Evolutionary conservation across 1,140 invertebrate genomes (phyloP), one percentile per base, ranked within the genome.

Genomic region (Agraylea sexmaculata): DNA sequence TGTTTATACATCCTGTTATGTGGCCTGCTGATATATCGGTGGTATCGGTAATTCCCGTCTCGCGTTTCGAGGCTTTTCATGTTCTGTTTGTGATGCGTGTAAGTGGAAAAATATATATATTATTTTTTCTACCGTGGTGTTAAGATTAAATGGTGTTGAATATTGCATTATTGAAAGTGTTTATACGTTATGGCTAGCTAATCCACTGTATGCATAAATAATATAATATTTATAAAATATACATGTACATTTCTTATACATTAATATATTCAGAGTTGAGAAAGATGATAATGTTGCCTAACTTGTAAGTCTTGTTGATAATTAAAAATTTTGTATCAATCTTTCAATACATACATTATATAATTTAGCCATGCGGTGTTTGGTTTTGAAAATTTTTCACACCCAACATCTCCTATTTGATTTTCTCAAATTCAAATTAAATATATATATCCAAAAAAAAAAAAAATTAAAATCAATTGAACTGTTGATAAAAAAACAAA

Each of bases 221-320:
- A 12, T 30, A 30, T 13, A 32, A 32, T 17, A 32, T 15, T 10
- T 34, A 27, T 23, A 27, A 3, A 27, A 13, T 35, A 42, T 27
- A 35, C 20, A 28, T 20, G 33, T 23, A 13, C 23, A 31, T 30
- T 2, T 13, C 30, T 40, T 40, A 41, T 17, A 32, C 41, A 41
- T 37, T 25, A 40, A 38, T 37, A 30, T 37, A 42, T 42, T 12
- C 10, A 23, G 16, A 12, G 27, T 23, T 17, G 5, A 29, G 18
- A 39, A 19, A 17, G 12, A 31, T 21, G 43, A 30, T 21, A 33
- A 42, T 25, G 38, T 37, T 42, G 33, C 42, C 39, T 45, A 41
- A 45, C 40, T 45, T 42, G 12, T 49, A 49, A 45, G 46, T 49
- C 46, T 49, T 49, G 46, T 45, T 49, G 42, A 44, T 47, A 48